phyloP scores from a whole-genome alignment of 2,113 vertebrate species.

The Uria aalge region DNA sequence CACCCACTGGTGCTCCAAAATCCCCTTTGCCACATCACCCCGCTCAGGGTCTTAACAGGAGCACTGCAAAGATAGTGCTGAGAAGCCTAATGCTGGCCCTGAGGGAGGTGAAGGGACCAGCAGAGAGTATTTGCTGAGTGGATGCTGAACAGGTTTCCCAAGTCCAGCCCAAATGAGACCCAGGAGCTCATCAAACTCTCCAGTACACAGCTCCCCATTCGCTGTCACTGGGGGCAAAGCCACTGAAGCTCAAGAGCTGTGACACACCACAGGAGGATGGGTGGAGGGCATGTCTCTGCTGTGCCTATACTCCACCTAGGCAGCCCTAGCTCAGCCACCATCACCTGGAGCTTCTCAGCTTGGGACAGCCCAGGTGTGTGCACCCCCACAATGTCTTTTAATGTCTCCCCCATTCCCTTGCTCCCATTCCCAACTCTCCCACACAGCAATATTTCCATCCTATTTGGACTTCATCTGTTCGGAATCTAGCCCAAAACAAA shows the following conservation, averaged over 20 bases:
- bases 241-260: background rate
- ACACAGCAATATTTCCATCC: background rate
- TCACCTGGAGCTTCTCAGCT: background rate
- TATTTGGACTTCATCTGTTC: background rate
- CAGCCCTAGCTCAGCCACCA: background rate
- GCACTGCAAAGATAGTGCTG: accelerated
- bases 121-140: background rate
- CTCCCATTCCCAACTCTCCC: background rate
- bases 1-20: background rate
- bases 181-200: background rate
- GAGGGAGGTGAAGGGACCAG: background rate
- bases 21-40: background rate
- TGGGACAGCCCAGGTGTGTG: background rate
- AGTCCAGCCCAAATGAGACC: background rate
- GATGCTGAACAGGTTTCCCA: background rate
- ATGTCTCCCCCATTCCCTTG: background rate
- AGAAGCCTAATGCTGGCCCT: background rate
- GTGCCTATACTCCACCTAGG: background rate
- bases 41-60: background rate
- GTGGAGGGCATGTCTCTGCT: background rate
- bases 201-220: background rate
- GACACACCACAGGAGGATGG: background rate
- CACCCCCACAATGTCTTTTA: background rate
- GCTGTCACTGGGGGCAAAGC: background rate
- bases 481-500: background rate